Percentiles rank a stretch among this genome's conserved stretches.
These are phyloP conservation scores for Drosophila neutralis DNA, from an alignment of 2,888 invertebrate genomes.

Conservation along the genomic window DNA sequence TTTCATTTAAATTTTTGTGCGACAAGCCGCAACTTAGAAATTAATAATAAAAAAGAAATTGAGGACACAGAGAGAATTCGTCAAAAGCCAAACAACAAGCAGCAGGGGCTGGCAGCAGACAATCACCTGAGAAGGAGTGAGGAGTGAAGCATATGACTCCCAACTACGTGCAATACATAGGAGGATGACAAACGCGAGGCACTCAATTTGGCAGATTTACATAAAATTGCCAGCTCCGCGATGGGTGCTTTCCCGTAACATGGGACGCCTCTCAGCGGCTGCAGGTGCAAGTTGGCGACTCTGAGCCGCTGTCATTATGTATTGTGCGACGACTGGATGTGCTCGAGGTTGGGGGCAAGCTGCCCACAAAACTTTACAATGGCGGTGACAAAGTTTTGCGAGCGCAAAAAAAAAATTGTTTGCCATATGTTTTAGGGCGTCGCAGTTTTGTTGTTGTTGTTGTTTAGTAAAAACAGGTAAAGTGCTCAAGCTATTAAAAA, in stretches of 20 bases:
- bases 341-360: not conserved
- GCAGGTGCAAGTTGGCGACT: conserved; percentile 63
- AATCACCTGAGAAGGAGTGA: conserved; percentile 23
- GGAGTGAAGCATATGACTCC: not conserved
- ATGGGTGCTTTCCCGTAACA: not conserved
- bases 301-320: conserved; percentile 53
- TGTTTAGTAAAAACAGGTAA: conserved; percentile 73
- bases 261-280: conserved; percentile 8
- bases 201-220: conserved; percentile 79
- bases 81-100: conserved; percentile 37
- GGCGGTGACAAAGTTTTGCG: conserved; percentile 67
- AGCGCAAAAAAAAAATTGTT: conserved; percentile 46
- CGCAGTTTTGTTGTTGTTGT: conserved; percentile 18
- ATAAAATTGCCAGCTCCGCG: conserved; percentile 53
- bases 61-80: conserved; percentile 14
- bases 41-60: conserved; percentile 53
- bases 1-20: conserved; percentile 68
- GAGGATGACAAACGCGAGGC: conserved; percentile 52
- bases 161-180: not conserved
- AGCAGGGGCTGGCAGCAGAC: conserved; percentile 34
- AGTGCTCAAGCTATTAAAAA: conserved; percentile 80
- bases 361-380: conserved; percentile 62
- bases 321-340: conserved; percentile 21
- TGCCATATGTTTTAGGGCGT: conserved; percentile 59
- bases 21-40: conserved; percentile 46